Conservation (phyloP, 2,888 invertebrate genomes). For the Apoda limacodes region DNA sequence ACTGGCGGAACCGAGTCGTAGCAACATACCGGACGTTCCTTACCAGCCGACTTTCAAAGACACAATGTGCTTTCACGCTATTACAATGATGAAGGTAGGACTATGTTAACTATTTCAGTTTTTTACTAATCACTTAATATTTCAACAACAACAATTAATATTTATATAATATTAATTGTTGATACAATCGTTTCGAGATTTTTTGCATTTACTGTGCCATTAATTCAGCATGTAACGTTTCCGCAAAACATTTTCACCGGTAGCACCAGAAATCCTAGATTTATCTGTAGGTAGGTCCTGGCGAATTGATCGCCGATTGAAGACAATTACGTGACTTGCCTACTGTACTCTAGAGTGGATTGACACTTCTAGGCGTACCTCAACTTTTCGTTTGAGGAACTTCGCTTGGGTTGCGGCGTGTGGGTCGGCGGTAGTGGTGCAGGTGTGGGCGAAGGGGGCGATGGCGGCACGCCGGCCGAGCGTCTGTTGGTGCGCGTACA, state of each 20-base stretch:
- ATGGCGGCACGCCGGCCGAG: slow-evolving; percentile 69
- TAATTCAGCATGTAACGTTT: too few relatives aligned
- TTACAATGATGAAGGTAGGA: slow-evolving; percentile 92
- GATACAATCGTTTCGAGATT: too few relatives aligned
- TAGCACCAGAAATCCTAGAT: too few relatives aligned
- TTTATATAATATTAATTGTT: too few relatives aligned
- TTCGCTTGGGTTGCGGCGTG: slow-evolving; percentile 71
- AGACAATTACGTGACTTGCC: too few relatives aligned
- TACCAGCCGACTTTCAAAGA: slow-evolving; percentile 91
- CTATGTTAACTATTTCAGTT: neutral
- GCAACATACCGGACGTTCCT: slow-evolving; percentile 74
- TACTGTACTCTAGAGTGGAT: too few relatives aligned
- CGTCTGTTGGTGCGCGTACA: slow-evolving; percentile 82
- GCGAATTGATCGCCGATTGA: too few relatives aligned
- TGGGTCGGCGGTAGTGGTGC: slow-evolving; percentile 53
- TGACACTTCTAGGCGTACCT: slow-evolving; percentile 76
- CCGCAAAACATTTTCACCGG: too few relatives aligned
- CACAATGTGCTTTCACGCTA: slow-evolving; percentile 93
- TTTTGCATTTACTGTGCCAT: too few relatives aligned
- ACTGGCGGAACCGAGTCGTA: slow-evolving; percentile 58
- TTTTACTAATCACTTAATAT: neutral
- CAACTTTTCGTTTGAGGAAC: slow-evolving; percentile 95
- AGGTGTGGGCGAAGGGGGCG: slow-evolving; percentile 34
- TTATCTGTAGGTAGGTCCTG: too few relatives aligned
- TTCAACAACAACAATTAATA: too few relatives aligned